Base-by-base conservation (phyloP, 2,888 invertebrate genomes). In the Oxyscelio sp. region DNA sequence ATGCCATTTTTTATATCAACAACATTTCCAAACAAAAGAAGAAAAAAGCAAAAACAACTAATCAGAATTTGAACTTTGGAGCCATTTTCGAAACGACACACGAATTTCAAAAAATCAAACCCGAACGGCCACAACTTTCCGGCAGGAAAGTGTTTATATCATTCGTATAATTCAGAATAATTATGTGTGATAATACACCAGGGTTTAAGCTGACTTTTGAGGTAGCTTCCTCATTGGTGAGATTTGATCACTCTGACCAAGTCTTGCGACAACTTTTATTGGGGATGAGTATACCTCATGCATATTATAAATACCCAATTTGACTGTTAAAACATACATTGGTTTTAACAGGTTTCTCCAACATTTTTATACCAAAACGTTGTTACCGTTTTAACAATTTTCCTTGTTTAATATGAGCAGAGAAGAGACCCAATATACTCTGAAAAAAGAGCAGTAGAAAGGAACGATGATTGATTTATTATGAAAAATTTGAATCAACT, bases 1-100 rank as follows among this genome's bases (percentile, higher is more conserved):
- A 81, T 85, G 75, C 50, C 61, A 74, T 77, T 78, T 81, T 84
- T 81, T 85, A 85, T 78, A 85, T 74, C 56, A 73, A 61, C 56
- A 73, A 54, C 38, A 61, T 61, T 83, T 74, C 45, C 50, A 45
- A 48, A 54, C 34, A 71, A 71, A 59, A 65, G 6, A 59, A 54
- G 9, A 70, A 43, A 56, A 74, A 65, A 21, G 61, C 15, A 65
- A 82, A 82, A 71, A 38, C 21, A 45, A 56, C 17, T 70, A 71
- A 73, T 59, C 45, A 34, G 50, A 65, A 71, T 48, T 38, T 56
- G 43, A 74, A 79, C 73, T 79, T 79, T 70, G 74, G 70, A 83
- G 38, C 22, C 48, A 83, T 58, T 79, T 83, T 78, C 74, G 38
- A 78, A 22, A 70, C 56, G 21, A 48, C 34, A 73, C 43, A 65